Evolutionary conservation across 2,113 vertebrate species (phyloP).

Genomic region (Tamias sibiricus): DNA sequence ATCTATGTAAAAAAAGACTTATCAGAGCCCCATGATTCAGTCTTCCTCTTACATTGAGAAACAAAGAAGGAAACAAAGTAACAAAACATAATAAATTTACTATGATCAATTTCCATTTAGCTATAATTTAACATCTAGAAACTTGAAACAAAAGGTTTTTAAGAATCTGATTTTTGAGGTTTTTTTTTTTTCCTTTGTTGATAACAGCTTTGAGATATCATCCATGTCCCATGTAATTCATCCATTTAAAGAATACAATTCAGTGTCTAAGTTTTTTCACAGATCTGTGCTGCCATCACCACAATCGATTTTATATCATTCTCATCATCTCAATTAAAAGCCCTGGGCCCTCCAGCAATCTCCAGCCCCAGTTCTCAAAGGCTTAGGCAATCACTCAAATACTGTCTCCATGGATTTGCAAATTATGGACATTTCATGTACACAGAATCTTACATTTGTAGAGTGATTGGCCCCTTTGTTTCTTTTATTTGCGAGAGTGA

Average conservation of each 20-base stretch:
- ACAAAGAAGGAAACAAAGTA: conserved; percentile 32
- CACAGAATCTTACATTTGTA: background rate
- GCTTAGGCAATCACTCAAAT: background rate
- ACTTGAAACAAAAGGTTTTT: conserved; percentile 4
- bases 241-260: background rate
- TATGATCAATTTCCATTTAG: background rate
- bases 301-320: background rate
- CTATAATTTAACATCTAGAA: conserved; percentile 3
- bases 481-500: background rate
- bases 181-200: no score
- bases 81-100: background rate
- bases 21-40: background rate
- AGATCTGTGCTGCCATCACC: background rate
- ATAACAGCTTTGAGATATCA: background rate
- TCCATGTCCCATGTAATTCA: background rate
- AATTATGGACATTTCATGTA: background rate
- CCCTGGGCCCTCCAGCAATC: background rate
- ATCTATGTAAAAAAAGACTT: conserved; percentile 7
- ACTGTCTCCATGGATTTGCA: background rate
- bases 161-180: background rate
- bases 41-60: background rate
- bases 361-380: background rate
- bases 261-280: background rate
- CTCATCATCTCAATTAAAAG: background rate
- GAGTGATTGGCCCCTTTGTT: background rate